Percentiles rank a stretch among this genome's conserved stretches.
These are phyloP conservation scores for Cheirogaleus major DNA, from an alignment of 2,797 vertebrate genomes.

Conservation along the genomic window DNA sequence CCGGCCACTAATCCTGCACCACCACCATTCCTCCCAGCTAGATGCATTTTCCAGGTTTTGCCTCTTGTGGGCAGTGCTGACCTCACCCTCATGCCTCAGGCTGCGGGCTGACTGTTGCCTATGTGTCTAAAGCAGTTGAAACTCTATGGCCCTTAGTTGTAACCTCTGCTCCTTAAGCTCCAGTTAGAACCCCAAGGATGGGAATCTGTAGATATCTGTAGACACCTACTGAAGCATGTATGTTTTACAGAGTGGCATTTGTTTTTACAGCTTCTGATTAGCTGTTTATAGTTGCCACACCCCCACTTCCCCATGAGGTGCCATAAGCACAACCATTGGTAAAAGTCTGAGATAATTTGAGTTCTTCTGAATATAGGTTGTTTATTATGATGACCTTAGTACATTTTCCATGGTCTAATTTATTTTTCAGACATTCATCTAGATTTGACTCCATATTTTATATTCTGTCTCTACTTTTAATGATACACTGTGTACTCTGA, in stretches of 20 bases:
- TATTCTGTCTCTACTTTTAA: constrained; percentile 11
- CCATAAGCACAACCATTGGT: neutral
- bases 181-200: neutral
- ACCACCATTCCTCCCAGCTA: neutral
- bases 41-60: neutral
- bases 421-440: constrained; percentile 44
- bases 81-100: neutral
- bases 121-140: neutral
- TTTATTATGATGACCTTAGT: neutral
- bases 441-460: constrained; percentile 7
- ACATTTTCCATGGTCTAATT: constrained; percentile 13
- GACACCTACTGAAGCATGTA: constrained; percentile 4
- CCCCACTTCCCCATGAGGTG: neutral
- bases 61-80: neutral
- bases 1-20: too few species aligned
- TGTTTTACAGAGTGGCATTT: constrained; percentile 10
- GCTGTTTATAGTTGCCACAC: neutral
- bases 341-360: constrained; percentile 19
- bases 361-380: neutral
- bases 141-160: neutral
- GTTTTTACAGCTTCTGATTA: neutral
- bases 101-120: neutral
- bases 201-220: neutral
- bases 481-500: neutral
- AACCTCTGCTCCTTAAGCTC: neutral